A percentile compares a stretch with the other conserved stretches of the same genome.
Conservation (phyloP, 2,113 vertebrate genomes). For the Sturnus vulgaris region DNA sequence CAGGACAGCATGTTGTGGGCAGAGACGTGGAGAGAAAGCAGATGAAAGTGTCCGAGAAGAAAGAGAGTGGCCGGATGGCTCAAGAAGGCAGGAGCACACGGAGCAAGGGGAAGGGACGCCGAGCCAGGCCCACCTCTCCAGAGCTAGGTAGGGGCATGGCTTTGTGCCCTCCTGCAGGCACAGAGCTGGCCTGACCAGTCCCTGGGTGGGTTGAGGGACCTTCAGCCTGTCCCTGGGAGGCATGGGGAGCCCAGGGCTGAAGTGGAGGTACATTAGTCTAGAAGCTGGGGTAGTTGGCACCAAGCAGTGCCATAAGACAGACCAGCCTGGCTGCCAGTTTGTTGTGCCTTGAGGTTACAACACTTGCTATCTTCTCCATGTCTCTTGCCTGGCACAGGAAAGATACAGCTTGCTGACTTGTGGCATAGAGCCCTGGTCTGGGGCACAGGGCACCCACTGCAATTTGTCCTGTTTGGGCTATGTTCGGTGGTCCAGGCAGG, state of each 20-base stretch:
- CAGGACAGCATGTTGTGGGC: conserved; percentile 63
- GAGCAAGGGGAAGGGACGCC: conserved; percentile 85
- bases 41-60: conserved; percentile 68
- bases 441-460: background rate
- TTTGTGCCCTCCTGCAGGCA: background rate
- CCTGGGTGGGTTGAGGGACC: background rate
- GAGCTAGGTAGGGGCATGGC: conserved; percentile 80
- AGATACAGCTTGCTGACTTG: background rate
- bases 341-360: background rate
- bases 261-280: fast-evolving
- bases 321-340: background rate
- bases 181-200: background rate
- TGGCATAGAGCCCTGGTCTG: background rate
- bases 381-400: background rate
- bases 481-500: background rate
- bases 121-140: conserved; percentile 85
- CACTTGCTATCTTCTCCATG: fast-evolving
- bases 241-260: fast-evolving
- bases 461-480: background rate
- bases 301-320: background rate
- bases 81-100: conserved; percentile 79
- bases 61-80: conserved; percentile 62
- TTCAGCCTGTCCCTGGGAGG: background rate
- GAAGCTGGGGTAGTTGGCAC: background rate
- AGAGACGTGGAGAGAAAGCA: conserved; percentile 71